phyloP scores from a whole-genome alignment of 2,113 vertebrate species.

The Semicossyphus pulcher region DNA sequence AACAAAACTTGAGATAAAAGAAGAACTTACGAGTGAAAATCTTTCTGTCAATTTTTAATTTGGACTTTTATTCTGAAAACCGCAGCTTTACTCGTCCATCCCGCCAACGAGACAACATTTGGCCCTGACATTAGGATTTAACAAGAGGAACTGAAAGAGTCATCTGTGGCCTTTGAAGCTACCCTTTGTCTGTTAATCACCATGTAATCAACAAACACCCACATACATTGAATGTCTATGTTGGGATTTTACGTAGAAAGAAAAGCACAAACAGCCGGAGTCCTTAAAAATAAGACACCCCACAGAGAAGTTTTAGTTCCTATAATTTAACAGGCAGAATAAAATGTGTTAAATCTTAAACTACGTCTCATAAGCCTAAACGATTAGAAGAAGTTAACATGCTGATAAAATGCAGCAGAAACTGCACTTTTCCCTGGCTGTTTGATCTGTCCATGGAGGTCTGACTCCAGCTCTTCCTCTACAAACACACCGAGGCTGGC shows the following conservation, averaged over 20 bases:
- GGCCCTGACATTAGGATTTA: constrained; percentile 61
- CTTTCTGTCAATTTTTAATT: neutral
- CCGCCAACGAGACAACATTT: constrained; percentile 48
- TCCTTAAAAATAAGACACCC: too few relatives aligned
- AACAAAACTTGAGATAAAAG: neutral
- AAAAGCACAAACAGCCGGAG: too few relatives aligned
- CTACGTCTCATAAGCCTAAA: too few relatives aligned
- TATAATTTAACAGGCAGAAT: too few relatives aligned
- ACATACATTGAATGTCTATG: neutral
- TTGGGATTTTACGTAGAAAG: too few relatives aligned
- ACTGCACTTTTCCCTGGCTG: too few relatives aligned
- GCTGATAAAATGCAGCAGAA: too few relatives aligned
- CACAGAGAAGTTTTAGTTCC: too few relatives aligned
- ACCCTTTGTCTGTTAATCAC: constrained; percentile 59
- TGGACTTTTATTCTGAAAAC: neutral
- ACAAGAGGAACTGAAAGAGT: constrained; percentile 65
- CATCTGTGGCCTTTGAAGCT: constrained; percentile 56
- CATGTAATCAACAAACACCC: constrained; percentile 39
- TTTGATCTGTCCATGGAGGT: too few relatives aligned
- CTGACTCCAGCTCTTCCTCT: neutral
- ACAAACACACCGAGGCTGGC: constrained; percentile 39
- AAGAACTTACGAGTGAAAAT: too few relatives aligned
- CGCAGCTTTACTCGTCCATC: constrained; percentile 23
- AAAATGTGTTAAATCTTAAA: too few relatives aligned
- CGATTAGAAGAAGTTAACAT: too few relatives aligned